Evolutionary conservation across 2,113 vertebrate genomes (phyloP), one percentile per base, ranked within the genome.

Genomic region (Neolamprologus sp.): DNA sequence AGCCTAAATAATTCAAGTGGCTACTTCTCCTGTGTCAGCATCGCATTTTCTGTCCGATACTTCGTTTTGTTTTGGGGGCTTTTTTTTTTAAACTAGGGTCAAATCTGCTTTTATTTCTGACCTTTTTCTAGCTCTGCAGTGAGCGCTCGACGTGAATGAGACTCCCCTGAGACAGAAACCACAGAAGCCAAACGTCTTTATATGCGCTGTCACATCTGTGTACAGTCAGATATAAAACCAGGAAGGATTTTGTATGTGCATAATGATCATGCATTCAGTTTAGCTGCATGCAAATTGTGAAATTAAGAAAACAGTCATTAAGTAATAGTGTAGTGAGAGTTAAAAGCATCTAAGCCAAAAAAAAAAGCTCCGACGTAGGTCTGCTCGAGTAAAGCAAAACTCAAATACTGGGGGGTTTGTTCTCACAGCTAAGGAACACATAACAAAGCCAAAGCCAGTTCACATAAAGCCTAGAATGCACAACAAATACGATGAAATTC

Each of bases 121-220:
- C 81, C 78, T 47, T 60, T 45, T 58, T 54, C 26, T 45, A 53
- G 75, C 21, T 80, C 65, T 21, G 26, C 68, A 54, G 58, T 53
- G 63, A 54, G 35, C 7, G 13, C 55, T 47, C 9, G 9, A 23
- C 12, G 5, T 80, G 33, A 88, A 68, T 21, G 9, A 5, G 6
- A 53, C n/a, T 90, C 89, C 82, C 42, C 28, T 2, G 71, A 71
- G 84, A 83, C 88, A 58, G 55, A 90, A 83, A 45, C 17, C 51
- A 82, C 45, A 91, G 80, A 75, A 31, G 51, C 47, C 55, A 81
- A 90, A 84, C 16, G 16, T 89, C 81, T 75, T 83, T 7, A 5
- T 31, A 3, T 54, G 84, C 45, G 42, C 81, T 0, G 26, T 80
- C 84, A 28, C 88, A 85, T 89, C 85, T 87, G 84, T 16, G 79